Evolutionary conservation across 1,140 invertebrate genomes (phyloP).

Genomic region (Platyscapa corneri): DNA sequence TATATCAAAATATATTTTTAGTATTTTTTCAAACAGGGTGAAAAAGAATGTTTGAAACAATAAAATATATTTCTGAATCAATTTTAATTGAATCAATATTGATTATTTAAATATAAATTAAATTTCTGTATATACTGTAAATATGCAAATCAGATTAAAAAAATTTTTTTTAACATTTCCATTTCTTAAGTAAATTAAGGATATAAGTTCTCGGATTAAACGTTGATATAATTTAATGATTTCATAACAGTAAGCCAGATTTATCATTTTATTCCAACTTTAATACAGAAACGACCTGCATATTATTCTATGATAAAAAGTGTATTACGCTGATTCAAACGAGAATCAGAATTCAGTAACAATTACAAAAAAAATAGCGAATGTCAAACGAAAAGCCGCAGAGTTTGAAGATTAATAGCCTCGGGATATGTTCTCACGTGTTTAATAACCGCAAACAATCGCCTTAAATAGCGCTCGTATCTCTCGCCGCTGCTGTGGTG

Average conservation of each 20-base stretch:
- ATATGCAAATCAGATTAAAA: not conserved
- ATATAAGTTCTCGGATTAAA: not conserved
- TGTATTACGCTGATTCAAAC: not conserved
- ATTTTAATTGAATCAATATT: no score
- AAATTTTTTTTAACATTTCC: not conserved
- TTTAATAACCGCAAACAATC: slow-evolving; percentile 26
- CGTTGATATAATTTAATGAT: not conserved
- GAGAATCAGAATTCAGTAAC: not conserved
- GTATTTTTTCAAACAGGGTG: no score
- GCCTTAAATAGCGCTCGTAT: slow-evolving; percentile 32
- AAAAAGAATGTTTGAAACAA: no score
- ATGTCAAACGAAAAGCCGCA: not conserved
- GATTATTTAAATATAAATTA: no score
- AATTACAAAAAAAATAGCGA: not conserved
- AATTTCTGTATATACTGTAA: no score
- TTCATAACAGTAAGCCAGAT: not conserved
- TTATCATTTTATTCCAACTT: not conserved
- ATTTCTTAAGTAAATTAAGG: not conserved
- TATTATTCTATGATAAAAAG: not conserved
- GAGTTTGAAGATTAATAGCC: not conserved
- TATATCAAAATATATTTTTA: no score
- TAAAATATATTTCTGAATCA: no score
- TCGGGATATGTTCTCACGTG: not conserved
- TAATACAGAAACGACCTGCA: not conserved
- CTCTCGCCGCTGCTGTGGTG: no score